phyloP scores from a whole-genome alignment of 2,888 invertebrate species.

The Baronia brevicornis region DNA sequence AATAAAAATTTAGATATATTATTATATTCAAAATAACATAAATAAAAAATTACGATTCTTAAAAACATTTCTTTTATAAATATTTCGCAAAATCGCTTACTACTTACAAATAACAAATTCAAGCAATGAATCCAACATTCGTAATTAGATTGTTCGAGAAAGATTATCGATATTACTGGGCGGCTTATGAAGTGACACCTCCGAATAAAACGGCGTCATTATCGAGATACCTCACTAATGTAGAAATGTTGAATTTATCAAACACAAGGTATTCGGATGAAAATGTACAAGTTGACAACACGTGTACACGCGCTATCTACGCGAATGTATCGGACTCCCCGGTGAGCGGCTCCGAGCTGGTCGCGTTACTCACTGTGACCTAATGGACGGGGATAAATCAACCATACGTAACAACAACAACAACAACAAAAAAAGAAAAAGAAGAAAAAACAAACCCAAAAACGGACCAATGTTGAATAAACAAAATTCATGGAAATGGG shows the following conservation, averaged over 20 bases:
- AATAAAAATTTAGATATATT: too few species aligned
- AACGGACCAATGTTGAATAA: slow-evolving; percentile 63
- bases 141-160: too few species aligned
- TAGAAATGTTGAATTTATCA: slow-evolving; percentile 65
- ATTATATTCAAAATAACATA: too few species aligned
- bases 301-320: slow-evolving; percentile 68
- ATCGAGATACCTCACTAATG: slow-evolving; percentile 64
- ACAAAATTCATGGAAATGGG: slow-evolving; percentile 72
- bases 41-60: too few species aligned
- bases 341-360: slow-evolving; percentile 48
- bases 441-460: slow-evolving; percentile 42
- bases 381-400: slow-evolving; percentile 72
- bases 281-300: slow-evolving; percentile 75
- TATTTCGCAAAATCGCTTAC: too few species aligned
- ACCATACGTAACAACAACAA: slow-evolving; percentile 51
- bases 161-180: too few species aligned
- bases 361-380: slow-evolving; percentile 69
- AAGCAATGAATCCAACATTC: too few species aligned
- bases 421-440: slow-evolving; percentile 18
- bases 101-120: too few species aligned
- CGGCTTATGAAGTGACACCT: slow-evolving; percentile 53
- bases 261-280: slow-evolving; percentile 67
- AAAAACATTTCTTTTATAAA: too few species aligned
- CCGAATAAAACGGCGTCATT: slow-evolving; percentile 52
- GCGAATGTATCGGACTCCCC: slow-evolving; percentile 65